A percentile compares a stretch with the other conserved stretches of the same genome.
phyloP scores from a whole-genome alignment of 2,797 vertebrate genomes.

The Parauchenoglanis punctatus region DNA sequence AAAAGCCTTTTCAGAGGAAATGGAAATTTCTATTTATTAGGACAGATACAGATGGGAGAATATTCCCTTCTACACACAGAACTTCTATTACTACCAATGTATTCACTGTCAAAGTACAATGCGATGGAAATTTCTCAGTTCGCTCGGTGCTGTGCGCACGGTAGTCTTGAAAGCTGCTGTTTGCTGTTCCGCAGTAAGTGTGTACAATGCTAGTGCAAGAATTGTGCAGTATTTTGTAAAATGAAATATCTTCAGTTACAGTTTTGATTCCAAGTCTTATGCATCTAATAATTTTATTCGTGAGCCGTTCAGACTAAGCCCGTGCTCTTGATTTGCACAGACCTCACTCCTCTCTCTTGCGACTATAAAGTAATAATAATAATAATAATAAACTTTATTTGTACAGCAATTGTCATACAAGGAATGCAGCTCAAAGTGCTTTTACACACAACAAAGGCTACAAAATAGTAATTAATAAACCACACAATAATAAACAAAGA shows the following conservation, averaged over 20 bases:
- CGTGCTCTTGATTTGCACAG: neutral
- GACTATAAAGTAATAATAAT: neutral
- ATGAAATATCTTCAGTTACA: neutral
- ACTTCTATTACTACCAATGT: neutral
- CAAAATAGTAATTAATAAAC: too few relatives aligned
- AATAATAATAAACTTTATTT: too few relatives aligned
- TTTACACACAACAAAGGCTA: too few relatives aligned
- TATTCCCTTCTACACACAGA: neutral
- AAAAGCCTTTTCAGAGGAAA: neutral
- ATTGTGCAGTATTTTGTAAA: neutral
- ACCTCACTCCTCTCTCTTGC: neutral
- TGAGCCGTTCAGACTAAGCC: neutral
- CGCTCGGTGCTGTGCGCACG: too few relatives aligned
- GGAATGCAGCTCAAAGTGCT: too few relatives aligned
- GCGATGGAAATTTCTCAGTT: neutral
- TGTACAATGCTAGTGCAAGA: neutral
- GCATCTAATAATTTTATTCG: neutral
- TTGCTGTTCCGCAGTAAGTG: neutral
- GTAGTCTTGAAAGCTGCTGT: neutral
- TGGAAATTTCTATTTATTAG: neutral
- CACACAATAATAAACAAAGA: too few relatives aligned
- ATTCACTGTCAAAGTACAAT: neutral
- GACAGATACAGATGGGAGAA: neutral
- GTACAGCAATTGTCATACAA: too few relatives aligned
- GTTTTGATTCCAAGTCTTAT: neutral